A percentile compares a stretch with the other conserved stretches of the same genome.
Evolutionary conservation across 64 coral and sea anemone species (phyloP).

Genomic region (Montipora capricornis): DNA sequence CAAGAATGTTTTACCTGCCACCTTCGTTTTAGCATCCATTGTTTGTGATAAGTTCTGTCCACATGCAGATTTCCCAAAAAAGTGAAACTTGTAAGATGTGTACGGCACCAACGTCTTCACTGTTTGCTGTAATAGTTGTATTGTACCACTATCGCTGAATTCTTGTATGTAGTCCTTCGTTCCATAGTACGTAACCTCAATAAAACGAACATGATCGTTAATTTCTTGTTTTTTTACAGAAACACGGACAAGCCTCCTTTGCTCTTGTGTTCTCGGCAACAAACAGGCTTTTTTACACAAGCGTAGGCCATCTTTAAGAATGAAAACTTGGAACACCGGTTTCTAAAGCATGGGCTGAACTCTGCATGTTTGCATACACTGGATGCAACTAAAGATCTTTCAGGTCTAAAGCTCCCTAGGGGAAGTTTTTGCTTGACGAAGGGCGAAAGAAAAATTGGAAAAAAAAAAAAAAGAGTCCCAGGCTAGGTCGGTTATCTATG

Average conservation of each 20-base stretch:
- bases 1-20: background rate
- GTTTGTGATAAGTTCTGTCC: background rate
- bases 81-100: background rate
- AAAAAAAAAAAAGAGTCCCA: too few species aligned
- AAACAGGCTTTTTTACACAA: too few species aligned
- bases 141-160: background rate
- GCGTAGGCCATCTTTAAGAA: too few species aligned
- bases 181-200: background rate
- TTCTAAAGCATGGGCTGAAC: too few species aligned
- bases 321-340: too few species aligned
- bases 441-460: too few species aligned
- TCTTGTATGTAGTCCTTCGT: background rate
- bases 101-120: background rate
- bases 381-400: too few species aligned
- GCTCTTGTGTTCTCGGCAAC: too few species aligned
- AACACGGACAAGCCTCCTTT: background rate
- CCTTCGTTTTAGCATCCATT: background rate
- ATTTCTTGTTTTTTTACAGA: background rate
- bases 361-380: too few species aligned
- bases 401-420: too few species aligned
- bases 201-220: background rate
- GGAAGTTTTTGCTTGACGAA: too few species aligned
- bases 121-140: background rate
- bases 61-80: background rate
- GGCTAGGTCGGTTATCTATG: too few species aligned